A percentile compares a stretch with the other conserved stretches of the same genome.
Conservation (phyloP, 1,140 invertebrate genomes). For the Pseudomyrmex cubaensis region DNA sequence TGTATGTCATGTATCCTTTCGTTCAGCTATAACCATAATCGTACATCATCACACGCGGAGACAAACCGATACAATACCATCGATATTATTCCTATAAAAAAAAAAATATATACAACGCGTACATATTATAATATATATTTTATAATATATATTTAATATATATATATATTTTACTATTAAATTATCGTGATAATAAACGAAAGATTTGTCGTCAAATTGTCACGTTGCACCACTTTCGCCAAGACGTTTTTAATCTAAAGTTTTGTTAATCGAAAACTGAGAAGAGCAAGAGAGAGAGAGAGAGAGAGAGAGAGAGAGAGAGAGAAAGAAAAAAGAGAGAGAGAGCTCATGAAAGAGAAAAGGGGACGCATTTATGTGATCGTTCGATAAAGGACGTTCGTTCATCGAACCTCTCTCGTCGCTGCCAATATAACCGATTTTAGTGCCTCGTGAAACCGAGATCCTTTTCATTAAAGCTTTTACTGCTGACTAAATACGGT, state of each 20-base stretch:
- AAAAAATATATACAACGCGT: neutral
- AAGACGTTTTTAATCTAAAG: slow-evolving; percentile 33
- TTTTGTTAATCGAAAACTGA: slow-evolving; percentile 20
- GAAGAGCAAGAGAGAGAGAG: slow-evolving; percentile 7
- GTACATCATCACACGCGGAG: neutral
- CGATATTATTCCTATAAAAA: neutral
- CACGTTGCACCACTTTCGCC: neutral
- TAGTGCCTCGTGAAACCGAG: slow-evolving; percentile 75
- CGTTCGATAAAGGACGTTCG: slow-evolving; percentile 65
- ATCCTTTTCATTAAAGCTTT: slow-evolving; percentile 79
- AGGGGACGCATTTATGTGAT: slow-evolving; percentile 66
- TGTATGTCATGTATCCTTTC: slow-evolving; percentile 13
- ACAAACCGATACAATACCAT: neutral
- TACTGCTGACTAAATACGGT: slow-evolving; percentile 79
- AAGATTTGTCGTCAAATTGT: neutral
- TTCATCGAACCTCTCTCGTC: slow-evolving; percentile 66
- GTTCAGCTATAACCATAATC: neutral
- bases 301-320: slow-evolving; percentile 38
- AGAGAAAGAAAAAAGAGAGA: slow-evolving; percentile 35
- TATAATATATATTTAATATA: no score
- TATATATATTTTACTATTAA: neutral
- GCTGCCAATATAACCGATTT: slow-evolving; percentile 75
- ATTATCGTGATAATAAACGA: neutral
- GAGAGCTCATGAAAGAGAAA: slow-evolving; percentile 40
- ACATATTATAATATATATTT: neutral